Base-by-base conservation (phyloP, 1,140 invertebrate species). In the Brachionus sp. region DNA sequence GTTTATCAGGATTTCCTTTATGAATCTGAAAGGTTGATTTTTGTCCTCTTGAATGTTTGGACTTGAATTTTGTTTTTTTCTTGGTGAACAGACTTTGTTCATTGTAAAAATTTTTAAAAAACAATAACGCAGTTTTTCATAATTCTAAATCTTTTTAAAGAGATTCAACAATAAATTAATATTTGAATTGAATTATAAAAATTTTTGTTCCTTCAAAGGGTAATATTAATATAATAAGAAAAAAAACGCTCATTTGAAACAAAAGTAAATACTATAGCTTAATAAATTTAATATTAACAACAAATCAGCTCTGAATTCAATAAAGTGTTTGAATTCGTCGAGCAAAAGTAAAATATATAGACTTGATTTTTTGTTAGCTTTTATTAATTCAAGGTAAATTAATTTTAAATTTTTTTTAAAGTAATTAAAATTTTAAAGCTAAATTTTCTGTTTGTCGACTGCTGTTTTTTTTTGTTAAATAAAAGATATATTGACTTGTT, bases 401-500 rank as follows among this genome's bases (percentile, higher is more conserved):
- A 57, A 57, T 57, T n/a, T 57, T 23, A 19, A 57, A 19, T 57
- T 42, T 42, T 42, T 42, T 57, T 25, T 19, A 57, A 57, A 57
- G 50, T 57, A 57, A 57, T 57, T 57, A 57, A 57, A 57, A 19
- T 19, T 57, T 19, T 57, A 57, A 19, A 19, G 50, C 50, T 57
- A 57, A 1, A 19, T 57, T 57, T 57, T 57, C n/a, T 57, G 3
- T 16, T 57, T 50, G 44, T 57, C 19, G n/a, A 16, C 19, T 57
- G 19, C 50, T 57, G 50, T 57, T 57, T 57, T 57, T 57, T 57
- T 25, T 1, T 23, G 19, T 57, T 57, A 23, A 57, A 57, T 57
- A 57, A 57, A n/a, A 57, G 50, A 57, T 57, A 57, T 57, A 57
- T 57, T 57, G 50, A 57, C 50, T 57, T 57, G 50, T 57, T 42